Evolutionary conservation across 2,113 vertebrate species (phyloP), one percentile per base, ranked within the genome.

Genomic region (Pseudorasbora parva): DNA sequence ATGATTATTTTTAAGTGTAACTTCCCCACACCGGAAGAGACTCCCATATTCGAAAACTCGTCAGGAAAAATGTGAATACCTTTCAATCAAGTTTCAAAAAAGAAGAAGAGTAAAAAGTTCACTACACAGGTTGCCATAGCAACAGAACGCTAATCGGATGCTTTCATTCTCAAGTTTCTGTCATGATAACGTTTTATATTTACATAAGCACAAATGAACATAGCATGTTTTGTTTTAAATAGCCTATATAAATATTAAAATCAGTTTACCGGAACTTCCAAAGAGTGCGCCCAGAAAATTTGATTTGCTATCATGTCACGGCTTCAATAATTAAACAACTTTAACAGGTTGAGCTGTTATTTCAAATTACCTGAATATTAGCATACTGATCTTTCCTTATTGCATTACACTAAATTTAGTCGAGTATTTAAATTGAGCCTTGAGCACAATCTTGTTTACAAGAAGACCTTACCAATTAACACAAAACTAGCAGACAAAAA

Each of bases 301-400:
- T 15, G 4, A 49, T 77, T 41, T 77, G 51, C 74, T 1, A 41
- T 57, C 23, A 57, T 57, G 54, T 77, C 51, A 37, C 14, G 30
- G 51, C 54, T 57, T 30, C 49, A 75, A 64, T 77, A 47, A 83
- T 17, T 19, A 66, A 41, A 33, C 2, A 54, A 30, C 74, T 83
- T 81, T 84, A 75, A 85, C 89, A 90, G 86, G 86, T 88, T 90
- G 92, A 91, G 91, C 91, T 93, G 92, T 90, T 86, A 90, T 91
- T 92, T 91, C 91, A 91, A 93, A 90, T 94, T 92, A 91, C 92
- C 92, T 94, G 92, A 93, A 90, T 92, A 94, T 94, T 94, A 94
- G 93, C 76, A 78, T 93, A 93, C 92, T 91, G 93, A 94, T 93
- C 94, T 92, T 87, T 91, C 86, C 91, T 94, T 92, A 95, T 94